Evolutionary conservation across 2,797 vertebrate genomes (phyloP).

Genomic region (Gambusia yucatana): DNA sequence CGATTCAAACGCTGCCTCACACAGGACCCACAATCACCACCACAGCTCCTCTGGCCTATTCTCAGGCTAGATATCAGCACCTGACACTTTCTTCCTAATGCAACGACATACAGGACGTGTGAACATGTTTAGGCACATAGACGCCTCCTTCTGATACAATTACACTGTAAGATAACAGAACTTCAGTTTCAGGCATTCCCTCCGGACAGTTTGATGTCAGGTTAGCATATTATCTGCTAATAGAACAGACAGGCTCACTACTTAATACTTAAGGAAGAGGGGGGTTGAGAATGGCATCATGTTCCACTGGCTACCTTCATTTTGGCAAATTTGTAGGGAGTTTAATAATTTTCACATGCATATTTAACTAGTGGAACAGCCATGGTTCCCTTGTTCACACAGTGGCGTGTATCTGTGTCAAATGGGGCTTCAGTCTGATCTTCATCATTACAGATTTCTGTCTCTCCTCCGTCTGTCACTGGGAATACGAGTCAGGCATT

Average conservation of each 20-base stretch:
- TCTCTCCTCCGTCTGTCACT: slow-evolving; percentile 76
- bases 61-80: slow-evolving; percentile 56
- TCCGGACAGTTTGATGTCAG: slow-evolving; percentile 47
- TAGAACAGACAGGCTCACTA: slow-evolving; percentile 57
- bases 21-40: slow-evolving; percentile 50
- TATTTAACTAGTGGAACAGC: slow-evolving; percentile 68
- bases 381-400: slow-evolving; percentile 64
- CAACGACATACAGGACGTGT: slow-evolving; percentile 22
- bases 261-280: slow-evolving; percentile 17
- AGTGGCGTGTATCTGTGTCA: slow-evolving; percentile 36
- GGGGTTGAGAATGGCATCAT: slow-evolving; percentile 59
- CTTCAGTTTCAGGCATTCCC: slow-evolving; percentile 20
- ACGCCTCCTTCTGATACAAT: slow-evolving; percentile 18
- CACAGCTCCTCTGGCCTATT: slow-evolving; percentile 61
- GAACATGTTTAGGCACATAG: slow-evolving; percentile 35
- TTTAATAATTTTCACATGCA: slow-evolving; percentile 77
- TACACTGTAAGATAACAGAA: slow-evolving; percentile 36
- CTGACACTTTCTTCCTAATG: slow-evolving; percentile 47
- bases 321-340: slow-evolving; percentile 55
- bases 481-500: slow-evolving; percentile 76
- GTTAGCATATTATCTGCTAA: slow-evolving; percentile 72
- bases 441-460: slow-evolving; percentile 76
- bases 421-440: slow-evolving; percentile 57
- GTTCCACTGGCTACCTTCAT: slow-evolving; percentile 67
- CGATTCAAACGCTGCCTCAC: slow-evolving; percentile 66